These are phyloP conservation scores for Hipparchia semele DNA, from an alignment of 2,888 invertebrate species.

Conservation along the genomic window DNA sequence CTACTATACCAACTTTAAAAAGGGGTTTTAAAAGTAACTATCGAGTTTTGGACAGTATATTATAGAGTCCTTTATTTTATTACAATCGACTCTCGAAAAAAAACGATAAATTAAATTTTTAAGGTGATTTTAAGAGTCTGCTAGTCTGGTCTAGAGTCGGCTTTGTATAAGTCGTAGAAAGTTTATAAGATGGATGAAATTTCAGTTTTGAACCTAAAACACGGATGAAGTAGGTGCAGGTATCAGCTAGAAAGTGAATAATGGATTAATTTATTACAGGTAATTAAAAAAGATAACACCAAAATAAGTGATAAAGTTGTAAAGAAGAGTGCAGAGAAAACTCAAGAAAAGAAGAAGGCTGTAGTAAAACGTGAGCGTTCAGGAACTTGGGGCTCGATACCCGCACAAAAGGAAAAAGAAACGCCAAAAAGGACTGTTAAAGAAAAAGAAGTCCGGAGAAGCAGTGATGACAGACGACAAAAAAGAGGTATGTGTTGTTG, in stretches of 20 bases:
- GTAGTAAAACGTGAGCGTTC: constrained; percentile 80
- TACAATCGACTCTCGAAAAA: too few species aligned
- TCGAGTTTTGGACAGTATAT: too few species aligned
- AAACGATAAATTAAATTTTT: too few species aligned
- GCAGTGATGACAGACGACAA: constrained; percentile 66
- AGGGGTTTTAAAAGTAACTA: too few species aligned
- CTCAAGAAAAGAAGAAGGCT: constrained; percentile 37
- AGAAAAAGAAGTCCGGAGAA: constrained; percentile 62
- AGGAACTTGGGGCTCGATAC: constrained; percentile 83
- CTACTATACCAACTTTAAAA: too few species aligned
- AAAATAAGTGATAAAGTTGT: constrained; percentile 23
- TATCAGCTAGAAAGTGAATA: not conserved
- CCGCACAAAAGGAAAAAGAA: constrained; percentile 57
- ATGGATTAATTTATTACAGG: constrained; percentile 45
- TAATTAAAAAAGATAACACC: constrained; percentile 26
- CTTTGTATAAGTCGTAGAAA: too few species aligned
- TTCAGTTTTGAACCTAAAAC: too few species aligned
- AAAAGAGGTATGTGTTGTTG: constrained; percentile 61
- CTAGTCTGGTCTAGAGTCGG: too few species aligned
- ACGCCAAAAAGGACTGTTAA: constrained; percentile 51
- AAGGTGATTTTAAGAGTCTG: too few species aligned
- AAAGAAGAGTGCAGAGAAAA: constrained; percentile 28
- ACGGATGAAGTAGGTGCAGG: too few species aligned
- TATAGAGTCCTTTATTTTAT: too few species aligned
- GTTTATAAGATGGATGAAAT: too few species aligned